Base-by-base conservation (phyloP, 2,797 vertebrate genomes). In the Rhinoraja longicauda region DNA sequence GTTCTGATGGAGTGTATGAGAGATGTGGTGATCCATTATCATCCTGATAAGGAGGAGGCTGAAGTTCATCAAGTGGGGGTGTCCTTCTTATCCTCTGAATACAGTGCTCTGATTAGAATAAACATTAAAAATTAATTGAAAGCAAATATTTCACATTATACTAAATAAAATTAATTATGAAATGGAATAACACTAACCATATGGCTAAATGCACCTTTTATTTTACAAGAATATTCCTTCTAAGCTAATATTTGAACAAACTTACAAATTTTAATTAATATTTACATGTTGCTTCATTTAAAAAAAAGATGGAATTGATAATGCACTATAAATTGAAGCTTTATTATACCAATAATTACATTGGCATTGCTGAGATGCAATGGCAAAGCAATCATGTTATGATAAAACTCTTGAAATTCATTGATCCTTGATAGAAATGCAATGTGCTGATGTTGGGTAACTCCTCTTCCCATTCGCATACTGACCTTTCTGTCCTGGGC, bases 21-120 rank as follows among this genome's bases (percentile, higher is more conserved):
- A 99, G 98, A 45, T 98, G 97, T 0, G 98, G 98, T 72, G 99
- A 99, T 36, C 98, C 98, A 15, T 98, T 97, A 94, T 99, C 98
- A 86, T 99, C 99, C 95, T 98, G 98, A 95, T 99, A 99, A 0
- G 99, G 99, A 0, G 98, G 99, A 0, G 99, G 99, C 96, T 99
- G 99, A 86, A 99, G 96, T 94, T 99, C 99, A 91, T 99, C 99
- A 94, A 99, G 95, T 0, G 98, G 98, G 15, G 98, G 99, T 0
- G 98, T 99, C 93, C 97, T 97, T 95, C 98, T 98, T 98, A 99
- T 99, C 94, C 99, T 97, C 96, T 99, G 99, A 95, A 99, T 99
- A 95, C 98, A 98, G 97, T 98, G 98, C 0, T 97, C 99, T 98
- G 96, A 93, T 92, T 75, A 75, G 90, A 92, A 92, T 29, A 73